Evolutionary conservation across 2,797 vertebrate genomes (phyloP).

Genomic region (Anabas testudineus): DNA sequence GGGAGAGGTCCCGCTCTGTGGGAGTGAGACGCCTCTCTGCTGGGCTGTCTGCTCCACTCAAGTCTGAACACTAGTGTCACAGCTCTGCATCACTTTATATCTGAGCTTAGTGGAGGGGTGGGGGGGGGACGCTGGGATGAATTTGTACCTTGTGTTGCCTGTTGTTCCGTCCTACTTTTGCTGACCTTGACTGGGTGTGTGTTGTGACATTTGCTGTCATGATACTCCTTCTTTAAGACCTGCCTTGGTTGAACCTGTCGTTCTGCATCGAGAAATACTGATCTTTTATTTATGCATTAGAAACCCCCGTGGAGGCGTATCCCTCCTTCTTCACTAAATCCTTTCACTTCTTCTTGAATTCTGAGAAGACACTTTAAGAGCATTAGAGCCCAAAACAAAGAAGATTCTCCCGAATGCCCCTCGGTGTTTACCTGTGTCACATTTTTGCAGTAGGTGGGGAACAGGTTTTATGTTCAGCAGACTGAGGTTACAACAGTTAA

Average conservation of each 20-base stretch:
- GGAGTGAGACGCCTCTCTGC: conserved; percentile 54
- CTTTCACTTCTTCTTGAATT: conserved; percentile 25
- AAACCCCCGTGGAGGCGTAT: conserved; percentile 18
- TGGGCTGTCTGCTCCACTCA: conserved; percentile 65
- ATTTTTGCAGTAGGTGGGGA: conserved; percentile 19
- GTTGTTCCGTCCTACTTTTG: conserved; percentile 56
- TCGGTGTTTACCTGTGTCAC: conserved; percentile 26
- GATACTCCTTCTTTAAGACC: conserved; percentile 41
- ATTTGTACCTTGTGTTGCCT: conserved; percentile 55
- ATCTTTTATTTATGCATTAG: conserved; percentile 53
- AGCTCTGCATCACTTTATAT: conserved; percentile 44
- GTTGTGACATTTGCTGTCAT: conserved; percentile 47
- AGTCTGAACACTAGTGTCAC: conserved; percentile 52
- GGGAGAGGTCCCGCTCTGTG: conserved; percentile 52
- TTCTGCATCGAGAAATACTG: conserved; percentile 25
- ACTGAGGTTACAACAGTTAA: conserved; percentile 1
- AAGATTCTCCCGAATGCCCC: conserved; percentile 4
- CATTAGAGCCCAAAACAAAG: conserved; percentile 19
- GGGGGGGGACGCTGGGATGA: conserved; percentile 15
- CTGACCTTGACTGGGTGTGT: conserved; percentile 48
- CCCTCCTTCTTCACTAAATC: conserved; percentile 46
- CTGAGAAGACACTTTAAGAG: conserved; percentile 35
- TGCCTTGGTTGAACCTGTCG: conserved; percentile 31
- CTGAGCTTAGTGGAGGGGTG: conserved; percentile 27
- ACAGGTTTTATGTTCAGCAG: conserved; percentile 8